Evolutionary conservation across 35 echinoderm and acorn worm genomes (phyloP).

Genomic region (Diadema setosum): DNA sequence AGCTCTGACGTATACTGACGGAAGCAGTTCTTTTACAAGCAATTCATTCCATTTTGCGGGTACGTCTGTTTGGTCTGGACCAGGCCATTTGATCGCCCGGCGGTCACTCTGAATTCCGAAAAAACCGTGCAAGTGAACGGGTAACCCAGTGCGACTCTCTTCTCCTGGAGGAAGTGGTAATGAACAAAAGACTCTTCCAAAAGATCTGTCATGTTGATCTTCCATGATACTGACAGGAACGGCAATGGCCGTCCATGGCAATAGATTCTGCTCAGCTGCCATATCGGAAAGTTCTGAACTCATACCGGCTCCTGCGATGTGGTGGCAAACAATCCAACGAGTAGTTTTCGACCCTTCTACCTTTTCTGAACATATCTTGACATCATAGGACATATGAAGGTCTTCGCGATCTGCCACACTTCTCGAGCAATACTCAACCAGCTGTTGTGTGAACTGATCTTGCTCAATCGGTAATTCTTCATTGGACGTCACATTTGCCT

Average conservation of each 20-base stretch:
- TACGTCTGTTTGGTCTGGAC: constrained; percentile 48
- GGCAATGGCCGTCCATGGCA: constrained; percentile 80
- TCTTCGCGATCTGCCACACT: neutral
- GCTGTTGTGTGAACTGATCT: too few species aligned
- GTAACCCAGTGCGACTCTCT: constrained; percentile 73
- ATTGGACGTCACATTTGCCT: too few species aligned
- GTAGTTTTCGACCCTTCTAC: neutral
- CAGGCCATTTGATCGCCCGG: constrained; percentile 77
- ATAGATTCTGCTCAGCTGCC: neutral
- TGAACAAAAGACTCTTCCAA: constrained; percentile 79
- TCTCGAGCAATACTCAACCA: neutral
- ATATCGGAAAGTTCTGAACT: too few species aligned
- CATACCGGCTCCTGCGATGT: neutral
- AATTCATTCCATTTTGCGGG: constrained; percentile 77
- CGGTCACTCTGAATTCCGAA: constrained; percentile 80
- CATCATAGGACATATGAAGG: too few species aligned
- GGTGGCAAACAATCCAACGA: neutral
- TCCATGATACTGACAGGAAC: neutral
- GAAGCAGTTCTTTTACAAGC: constrained; percentile 52
- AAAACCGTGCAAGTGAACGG: constrained; percentile 86
- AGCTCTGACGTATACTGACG: constrained; percentile 40
- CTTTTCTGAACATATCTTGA: neutral
- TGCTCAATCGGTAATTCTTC: too few species aligned
- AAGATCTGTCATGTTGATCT: neutral
- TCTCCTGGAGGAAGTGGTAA: constrained; percentile 63